phyloP scores from a whole-genome alignment of 2,113 vertebrate species.

The Lasiurus borealis region DNA sequence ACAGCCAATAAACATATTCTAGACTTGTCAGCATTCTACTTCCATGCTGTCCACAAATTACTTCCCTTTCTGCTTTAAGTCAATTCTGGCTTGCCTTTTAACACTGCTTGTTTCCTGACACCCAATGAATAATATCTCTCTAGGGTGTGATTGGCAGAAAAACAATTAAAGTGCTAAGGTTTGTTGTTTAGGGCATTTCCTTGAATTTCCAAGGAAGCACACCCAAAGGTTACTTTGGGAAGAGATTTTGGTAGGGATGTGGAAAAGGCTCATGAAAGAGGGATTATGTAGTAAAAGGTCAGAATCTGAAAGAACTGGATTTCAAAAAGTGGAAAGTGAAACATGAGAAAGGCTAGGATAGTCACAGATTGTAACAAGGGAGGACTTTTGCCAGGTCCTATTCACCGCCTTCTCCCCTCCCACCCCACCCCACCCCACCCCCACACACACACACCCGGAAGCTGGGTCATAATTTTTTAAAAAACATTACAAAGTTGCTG shows the following conservation, averaged over 20 bases:
- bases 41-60: neutral
- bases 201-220: constrained; percentile 28
- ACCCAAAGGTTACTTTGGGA: neutral
- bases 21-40: neutral
- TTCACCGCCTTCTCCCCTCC: no score
- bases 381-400: neutral
- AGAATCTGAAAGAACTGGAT: neutral
- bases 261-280: neutral
- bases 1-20: neutral
- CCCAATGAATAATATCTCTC: neutral
- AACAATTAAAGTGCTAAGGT: neutral
- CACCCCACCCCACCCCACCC: neutral
- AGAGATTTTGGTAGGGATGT: neutral
- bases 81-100: neutral
- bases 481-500: neutral
- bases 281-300: neutral
- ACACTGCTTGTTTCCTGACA: neutral
- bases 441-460: neutral
- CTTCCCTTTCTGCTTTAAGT: neutral
- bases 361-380: no score
- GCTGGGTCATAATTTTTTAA: neutral
- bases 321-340: neutral
- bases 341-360: neutral
- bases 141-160: neutral
- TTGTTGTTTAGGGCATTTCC: constrained; percentile 4